Conservation (phyloP, 1,140 invertebrate species). For the Scaptodrosophila lebanonensis region DNA sequence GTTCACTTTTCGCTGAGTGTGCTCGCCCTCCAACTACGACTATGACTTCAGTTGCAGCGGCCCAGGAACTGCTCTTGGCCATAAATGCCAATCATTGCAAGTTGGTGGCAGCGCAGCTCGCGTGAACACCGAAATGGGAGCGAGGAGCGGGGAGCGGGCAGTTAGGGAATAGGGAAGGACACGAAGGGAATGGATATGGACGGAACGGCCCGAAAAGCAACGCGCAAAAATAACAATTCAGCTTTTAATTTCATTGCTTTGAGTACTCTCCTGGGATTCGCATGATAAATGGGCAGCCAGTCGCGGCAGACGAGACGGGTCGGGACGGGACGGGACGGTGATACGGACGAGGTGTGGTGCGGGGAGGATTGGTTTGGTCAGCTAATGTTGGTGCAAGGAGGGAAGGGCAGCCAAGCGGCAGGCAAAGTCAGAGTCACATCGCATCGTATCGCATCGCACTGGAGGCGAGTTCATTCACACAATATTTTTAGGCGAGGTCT, state of each 20-base stretch:
- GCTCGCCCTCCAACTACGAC: no score
- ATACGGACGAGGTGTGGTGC: neutral
- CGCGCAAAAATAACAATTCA: constrained; percentile 52
- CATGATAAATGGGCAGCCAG: constrained; percentile 46
- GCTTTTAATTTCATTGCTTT: constrained; percentile 64
- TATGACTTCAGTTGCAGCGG: no score
- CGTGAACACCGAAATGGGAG: neutral
- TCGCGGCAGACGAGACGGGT: neutral
- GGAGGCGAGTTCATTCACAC: no score
- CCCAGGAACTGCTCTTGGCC: no score
- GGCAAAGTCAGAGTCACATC: neutral
- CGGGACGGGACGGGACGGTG: neutral
- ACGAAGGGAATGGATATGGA: constrained; percentile 9
- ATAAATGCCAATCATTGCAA: constrained; percentile 62
- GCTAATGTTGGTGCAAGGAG: neutral
- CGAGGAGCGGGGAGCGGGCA: neutral
- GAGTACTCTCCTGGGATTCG: constrained; percentile 57
- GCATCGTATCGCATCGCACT: neutral
- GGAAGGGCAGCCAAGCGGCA: neutral
- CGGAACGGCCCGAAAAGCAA: neutral
- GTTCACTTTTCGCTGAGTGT: no score
- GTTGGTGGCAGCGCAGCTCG: neutral
- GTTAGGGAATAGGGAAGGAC: neutral
- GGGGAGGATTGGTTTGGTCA: no score
- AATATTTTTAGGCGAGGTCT: no score